phyloP scores from a whole-genome alignment of 1,140 invertebrate genomes.

The Nasonia longicornis region DNA sequence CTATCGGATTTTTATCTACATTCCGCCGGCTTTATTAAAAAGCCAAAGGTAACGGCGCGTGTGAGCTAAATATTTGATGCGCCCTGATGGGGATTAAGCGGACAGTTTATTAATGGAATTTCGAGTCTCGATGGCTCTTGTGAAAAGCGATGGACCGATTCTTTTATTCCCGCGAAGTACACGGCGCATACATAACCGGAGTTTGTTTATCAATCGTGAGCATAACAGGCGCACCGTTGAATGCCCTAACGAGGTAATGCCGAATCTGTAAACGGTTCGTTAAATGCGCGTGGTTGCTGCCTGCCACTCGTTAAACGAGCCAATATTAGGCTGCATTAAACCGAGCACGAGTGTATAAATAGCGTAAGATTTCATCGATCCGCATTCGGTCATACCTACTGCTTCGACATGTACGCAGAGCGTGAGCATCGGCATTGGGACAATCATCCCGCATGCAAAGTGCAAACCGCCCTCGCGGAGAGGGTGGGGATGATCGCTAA shows the following conservation, averaged over 20 bases:
- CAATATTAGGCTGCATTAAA: not conserved
- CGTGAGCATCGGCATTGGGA: not conserved
- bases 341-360: not conserved
- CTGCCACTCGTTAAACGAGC: not conserved
- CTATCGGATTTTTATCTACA: not conserved
- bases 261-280: not conserved
- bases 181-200: not conserved
- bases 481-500: not conserved
- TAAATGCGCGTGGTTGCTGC: not conserved
- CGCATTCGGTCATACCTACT: no score
- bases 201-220: not conserved
- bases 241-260: not conserved
- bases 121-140: not conserved
- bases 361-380: not conserved
- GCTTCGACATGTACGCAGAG: no score
- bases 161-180: not conserved
- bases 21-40: no score
- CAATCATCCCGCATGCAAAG: not conserved
- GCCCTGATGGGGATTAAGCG: not conserved
- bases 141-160: no score
- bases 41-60: no score
- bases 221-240: not conserved
- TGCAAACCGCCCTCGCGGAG: not conserved
- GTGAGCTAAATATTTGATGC: not conserved
- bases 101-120: not conserved